Evolutionary conservation across 1,140 invertebrate genomes (phyloP).

Genomic region (Drosophila pandora): DNA sequence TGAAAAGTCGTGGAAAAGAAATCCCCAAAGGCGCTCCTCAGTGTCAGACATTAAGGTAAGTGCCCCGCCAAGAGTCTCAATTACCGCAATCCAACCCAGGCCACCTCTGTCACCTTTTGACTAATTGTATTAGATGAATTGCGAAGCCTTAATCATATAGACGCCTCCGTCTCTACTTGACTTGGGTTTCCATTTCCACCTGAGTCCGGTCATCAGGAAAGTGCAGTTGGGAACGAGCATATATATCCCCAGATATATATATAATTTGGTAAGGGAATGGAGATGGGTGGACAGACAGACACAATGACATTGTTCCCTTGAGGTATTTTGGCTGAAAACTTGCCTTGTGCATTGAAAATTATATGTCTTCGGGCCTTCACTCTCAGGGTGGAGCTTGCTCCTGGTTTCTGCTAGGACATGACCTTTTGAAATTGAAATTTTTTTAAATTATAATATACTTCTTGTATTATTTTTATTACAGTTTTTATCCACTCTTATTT

Average conservation of each 20-base stretch:
- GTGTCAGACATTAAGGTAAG: constrained; percentile 58
- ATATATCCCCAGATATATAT: not conserved
- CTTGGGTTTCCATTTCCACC: constrained; percentile 9
- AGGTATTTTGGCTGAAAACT: constrained; percentile 40
- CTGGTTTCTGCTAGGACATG: not conserved
- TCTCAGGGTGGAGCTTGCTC: constrained; percentile 14
- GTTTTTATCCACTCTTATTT: constrained; percentile 1
- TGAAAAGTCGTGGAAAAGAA: constrained; percentile 57
- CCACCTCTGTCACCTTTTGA: constrained; percentile 57
- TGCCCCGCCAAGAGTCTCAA: constrained; percentile 58
- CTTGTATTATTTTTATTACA: not conserved
- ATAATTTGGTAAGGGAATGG: not conserved
- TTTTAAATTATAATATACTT: not conserved
- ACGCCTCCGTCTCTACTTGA: constrained; percentile 26
- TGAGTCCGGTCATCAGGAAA: constrained; percentile 28
- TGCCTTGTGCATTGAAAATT: constrained; percentile 55
- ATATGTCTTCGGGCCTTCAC: constrained; percentile 37
- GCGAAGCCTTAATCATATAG: constrained; percentile 79
- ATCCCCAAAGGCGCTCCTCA: constrained; percentile 19
- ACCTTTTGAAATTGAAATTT: not conserved
- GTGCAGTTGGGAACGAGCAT: constrained; percentile 33
- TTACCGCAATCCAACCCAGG: constrained; percentile 54
- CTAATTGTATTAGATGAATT: constrained; percentile 83
- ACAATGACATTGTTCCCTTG: constrained; percentile 48
- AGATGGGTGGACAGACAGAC: not conserved